Conservation (phyloP, 2,797 vertebrate genomes). For the Taeniopygia guttata region DNA sequence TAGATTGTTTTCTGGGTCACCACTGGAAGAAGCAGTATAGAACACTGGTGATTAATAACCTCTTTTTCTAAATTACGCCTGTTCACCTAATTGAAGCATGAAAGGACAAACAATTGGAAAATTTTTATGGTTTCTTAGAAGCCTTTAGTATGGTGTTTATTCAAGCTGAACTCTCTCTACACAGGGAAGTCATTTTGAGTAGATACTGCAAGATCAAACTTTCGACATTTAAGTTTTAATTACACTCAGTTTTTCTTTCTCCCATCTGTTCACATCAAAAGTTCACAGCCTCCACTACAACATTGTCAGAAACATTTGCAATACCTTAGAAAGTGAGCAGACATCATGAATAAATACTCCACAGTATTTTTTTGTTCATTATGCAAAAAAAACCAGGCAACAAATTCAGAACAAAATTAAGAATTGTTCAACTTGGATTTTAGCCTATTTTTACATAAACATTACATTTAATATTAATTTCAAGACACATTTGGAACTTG, state of each 20-base stretch:
- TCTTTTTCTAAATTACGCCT: background rate
- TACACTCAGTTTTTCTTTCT: background rate
- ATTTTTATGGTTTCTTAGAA: background rate
- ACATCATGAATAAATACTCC: background rate
- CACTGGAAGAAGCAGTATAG: background rate
- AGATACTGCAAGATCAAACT: background rate
- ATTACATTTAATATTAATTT: background rate
- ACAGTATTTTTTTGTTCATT: constrained; percentile 18
- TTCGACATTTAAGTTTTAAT: constrained; percentile 35
- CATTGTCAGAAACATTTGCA: constrained; percentile 11
- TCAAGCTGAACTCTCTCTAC: constrained; percentile 12
- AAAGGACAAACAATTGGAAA: background rate
- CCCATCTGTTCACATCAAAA: background rate
- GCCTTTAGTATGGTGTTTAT: background rate
- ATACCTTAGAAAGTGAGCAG: background rate
- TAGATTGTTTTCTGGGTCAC: background rate
- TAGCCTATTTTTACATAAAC: background rate
- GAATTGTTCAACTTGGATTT: background rate
- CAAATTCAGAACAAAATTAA: background rate
- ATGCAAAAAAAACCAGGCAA: background rate
- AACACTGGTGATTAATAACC: background rate
- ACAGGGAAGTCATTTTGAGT: background rate
- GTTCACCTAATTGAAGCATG: background rate
- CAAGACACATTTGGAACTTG: background rate
- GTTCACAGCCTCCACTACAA: background rate